Conservation (phyloP, 2,797 vertebrate genomes). For the Synaphobranchus kaupii region DNA sequence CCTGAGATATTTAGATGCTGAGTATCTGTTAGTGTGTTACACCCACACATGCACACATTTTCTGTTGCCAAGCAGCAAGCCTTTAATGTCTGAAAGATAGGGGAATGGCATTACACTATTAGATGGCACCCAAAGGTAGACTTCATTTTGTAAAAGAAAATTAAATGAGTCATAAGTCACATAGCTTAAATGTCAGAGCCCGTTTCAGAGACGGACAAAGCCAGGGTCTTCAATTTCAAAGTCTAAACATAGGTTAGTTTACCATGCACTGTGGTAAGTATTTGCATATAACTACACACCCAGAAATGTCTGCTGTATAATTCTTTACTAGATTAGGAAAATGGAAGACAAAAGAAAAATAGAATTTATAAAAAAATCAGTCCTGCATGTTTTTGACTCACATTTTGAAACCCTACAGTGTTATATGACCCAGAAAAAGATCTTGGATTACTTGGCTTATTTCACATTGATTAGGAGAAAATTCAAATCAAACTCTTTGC, state of each 20-base stretch:
- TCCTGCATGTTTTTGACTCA: slow-evolving; percentile 9
- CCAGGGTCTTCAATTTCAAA: slow-evolving; percentile 25
- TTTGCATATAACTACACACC: not conserved
- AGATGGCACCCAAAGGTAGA: slow-evolving; percentile 47
- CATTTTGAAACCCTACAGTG: slow-evolving; percentile 22
- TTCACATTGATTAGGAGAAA: slow-evolving; percentile 36
- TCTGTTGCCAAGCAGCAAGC: slow-evolving; percentile 48
- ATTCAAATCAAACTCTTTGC: slow-evolving; percentile 1
- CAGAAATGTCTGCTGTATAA: not conserved
- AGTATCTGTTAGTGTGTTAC: slow-evolving; percentile 34
- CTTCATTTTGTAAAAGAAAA: slow-evolving; percentile 42
- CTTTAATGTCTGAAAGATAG: slow-evolving; percentile 40
- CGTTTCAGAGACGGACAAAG: slow-evolving; percentile 30
- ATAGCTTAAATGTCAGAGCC: slow-evolving; percentile 47
- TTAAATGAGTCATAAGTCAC: slow-evolving; percentile 46
- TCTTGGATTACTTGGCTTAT: slow-evolving; percentile 19
- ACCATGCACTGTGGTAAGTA: not conserved
- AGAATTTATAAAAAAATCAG: not conserved
- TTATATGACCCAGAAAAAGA: slow-evolving; percentile 18
- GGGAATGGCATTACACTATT: slow-evolving; percentile 46
- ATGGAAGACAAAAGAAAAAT: not conserved
- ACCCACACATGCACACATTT: slow-evolving; percentile 39
- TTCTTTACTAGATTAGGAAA: slow-evolving; percentile 16
- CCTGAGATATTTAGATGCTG: slow-evolving; percentile 14
- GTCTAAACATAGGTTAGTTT: not conserved